Percentiles rank a stretch among this genome's conserved stretches.
phyloP scores from a whole-genome alignment of 1,140 invertebrate species.

The Caerostris darwini region DNA sequence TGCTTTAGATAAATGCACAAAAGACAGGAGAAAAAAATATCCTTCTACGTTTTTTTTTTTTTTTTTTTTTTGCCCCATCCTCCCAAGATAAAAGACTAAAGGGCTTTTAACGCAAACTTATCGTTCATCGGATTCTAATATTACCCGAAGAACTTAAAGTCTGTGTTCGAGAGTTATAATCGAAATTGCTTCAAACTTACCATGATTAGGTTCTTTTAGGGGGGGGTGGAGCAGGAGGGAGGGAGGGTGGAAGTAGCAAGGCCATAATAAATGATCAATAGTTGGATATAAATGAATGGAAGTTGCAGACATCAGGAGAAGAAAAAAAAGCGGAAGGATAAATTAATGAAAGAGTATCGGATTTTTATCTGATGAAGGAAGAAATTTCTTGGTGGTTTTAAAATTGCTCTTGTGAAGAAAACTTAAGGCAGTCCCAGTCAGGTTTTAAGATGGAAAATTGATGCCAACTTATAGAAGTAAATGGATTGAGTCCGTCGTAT shows the following conservation, averaged over 20 bases:
- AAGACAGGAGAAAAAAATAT: not conserved
- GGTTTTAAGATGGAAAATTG: no score
- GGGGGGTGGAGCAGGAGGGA: not conserved
- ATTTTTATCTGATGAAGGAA: not conserved
- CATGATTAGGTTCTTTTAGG: not conserved
- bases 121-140: constrained; percentile 29
- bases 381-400: not conserved
- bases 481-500: no score
- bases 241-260: not conserved
- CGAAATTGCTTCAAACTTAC: constrained; percentile 2
- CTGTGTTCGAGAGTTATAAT: constrained; percentile 30
- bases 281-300: not conserved
- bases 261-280: constrained; percentile 17
- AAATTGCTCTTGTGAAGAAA: not conserved
- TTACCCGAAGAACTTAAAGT: not conserved
- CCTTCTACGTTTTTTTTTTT: not conserved
- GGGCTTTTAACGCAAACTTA: not conserved
- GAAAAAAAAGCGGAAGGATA: not conserved
- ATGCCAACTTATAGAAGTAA: no score
- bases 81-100: constrained; percentile 13
- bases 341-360: constrained; percentile 27
- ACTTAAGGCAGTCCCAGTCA: not conserved
- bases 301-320: not conserved
- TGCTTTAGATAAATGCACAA: not conserved
- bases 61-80: no score